These are phyloP conservation scores for Hapalemur alaotrensis DNA, from an alignment of 2,797 vertebrate species.

Conservation along the genomic window DNA sequence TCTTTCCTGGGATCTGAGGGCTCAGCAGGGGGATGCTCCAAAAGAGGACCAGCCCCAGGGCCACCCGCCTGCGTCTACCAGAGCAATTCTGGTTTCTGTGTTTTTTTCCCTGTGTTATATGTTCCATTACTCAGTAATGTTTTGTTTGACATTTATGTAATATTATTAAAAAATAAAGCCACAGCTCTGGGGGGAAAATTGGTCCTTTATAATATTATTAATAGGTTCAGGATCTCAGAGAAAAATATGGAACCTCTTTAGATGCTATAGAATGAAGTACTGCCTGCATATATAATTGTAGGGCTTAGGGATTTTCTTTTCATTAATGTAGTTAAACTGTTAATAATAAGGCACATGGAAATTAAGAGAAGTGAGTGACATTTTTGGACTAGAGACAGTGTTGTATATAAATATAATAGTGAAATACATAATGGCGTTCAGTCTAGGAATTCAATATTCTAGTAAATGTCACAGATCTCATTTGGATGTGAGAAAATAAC, in stretches of 20 bases:
- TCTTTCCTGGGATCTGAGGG: background rate
- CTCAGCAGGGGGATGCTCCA: too few relatives aligned
- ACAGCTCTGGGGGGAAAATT: background rate
- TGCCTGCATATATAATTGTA: background rate
- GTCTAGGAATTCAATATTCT: background rate
- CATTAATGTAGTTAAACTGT: background rate
- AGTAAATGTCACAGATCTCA: slow-evolving; percentile 38
- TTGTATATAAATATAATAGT: background rate
- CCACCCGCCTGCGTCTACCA: rapidly evolving
- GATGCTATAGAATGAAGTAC: background rate
- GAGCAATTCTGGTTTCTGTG: too few relatives aligned
- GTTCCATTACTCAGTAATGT: background rate
- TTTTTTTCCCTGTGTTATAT: background rate
- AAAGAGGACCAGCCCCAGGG: background rate
- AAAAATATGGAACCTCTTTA: background rate
- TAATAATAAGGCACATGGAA: background rate
- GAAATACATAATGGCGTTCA: background rate
- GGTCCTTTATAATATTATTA: background rate
- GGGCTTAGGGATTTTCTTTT: background rate
- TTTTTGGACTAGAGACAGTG: background rate
- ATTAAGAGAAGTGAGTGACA: background rate
- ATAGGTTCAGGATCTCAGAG: background rate
- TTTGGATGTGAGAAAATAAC: background rate
- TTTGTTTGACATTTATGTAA: background rate
- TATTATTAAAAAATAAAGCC: background rate